These are phyloP conservation scores for Drosophila engyochracea DNA, from an alignment of 2,888 invertebrate species.

Conservation along the genomic window DNA sequence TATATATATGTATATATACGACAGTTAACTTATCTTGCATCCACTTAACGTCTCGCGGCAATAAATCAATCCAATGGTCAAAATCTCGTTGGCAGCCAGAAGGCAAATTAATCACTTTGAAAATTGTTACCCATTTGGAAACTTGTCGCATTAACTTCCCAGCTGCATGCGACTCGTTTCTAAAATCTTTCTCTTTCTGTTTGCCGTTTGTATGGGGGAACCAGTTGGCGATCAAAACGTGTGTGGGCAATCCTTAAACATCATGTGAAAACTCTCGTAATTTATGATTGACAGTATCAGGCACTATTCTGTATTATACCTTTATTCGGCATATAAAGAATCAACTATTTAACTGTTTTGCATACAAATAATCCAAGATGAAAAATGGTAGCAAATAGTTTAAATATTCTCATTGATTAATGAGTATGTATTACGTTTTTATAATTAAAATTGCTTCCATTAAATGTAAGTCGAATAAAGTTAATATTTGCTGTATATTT, in stretches of 20 bases:
- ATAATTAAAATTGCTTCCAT: not conserved
- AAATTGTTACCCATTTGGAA: slow-evolving; percentile 80
- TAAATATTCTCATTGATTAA: not conserved
- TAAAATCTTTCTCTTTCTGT: slow-evolving; percentile 14
- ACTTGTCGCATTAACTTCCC: slow-evolving; percentile 79
- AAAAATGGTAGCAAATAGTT: not conserved
- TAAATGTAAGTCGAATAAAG: not conserved
- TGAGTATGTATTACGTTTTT: not conserved
- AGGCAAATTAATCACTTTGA: slow-evolving; percentile 82
- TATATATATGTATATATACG: slow-evolving; percentile 52
- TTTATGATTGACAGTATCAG: slow-evolving; percentile 72
- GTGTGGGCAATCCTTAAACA: slow-evolving; percentile 77
- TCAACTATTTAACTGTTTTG: slow-evolving; percentile 8
- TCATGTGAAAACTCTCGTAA: slow-evolving; percentile 66
- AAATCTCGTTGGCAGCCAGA: slow-evolving; percentile 75
- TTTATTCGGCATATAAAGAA: slow-evolving; percentile 2
- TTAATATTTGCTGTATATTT: not conserved
- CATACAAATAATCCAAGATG: not conserved
- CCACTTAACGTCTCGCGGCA: slow-evolving; percentile 81
- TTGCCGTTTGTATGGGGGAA: slow-evolving; percentile 9
- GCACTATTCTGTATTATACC: slow-evolving; percentile 35
- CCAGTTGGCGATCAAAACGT: slow-evolving; percentile 57
- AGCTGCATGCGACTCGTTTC: slow-evolving; percentile 60
- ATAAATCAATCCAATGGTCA: slow-evolving; percentile 82
- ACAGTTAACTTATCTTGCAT: slow-evolving; percentile 82